These are phyloP conservation scores for Leucoptera coffeella DNA, from an alignment of 2,888 invertebrate species.

Conservation along the genomic window DNA sequence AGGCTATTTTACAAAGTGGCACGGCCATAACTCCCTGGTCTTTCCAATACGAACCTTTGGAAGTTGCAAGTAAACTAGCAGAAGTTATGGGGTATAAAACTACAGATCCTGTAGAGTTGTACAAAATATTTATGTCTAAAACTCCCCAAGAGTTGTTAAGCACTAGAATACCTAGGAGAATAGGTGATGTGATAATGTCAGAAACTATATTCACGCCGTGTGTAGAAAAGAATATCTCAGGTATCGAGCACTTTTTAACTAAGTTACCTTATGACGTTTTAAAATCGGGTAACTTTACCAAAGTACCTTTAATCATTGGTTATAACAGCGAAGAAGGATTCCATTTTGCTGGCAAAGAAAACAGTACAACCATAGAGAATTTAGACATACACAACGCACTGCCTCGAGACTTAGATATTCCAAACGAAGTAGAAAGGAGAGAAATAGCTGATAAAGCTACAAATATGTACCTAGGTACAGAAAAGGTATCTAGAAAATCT, in stretches of 20 bases:
- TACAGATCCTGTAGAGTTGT: constrained; percentile 19
- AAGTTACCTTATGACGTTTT: constrained; percentile 27
- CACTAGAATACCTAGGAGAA: constrained; percentile 22
- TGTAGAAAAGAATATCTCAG: constrained; percentile 17
- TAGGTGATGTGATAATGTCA: constrained; percentile 26
- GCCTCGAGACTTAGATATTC: constrained; percentile 25
- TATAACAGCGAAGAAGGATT: constrained; percentile 32
- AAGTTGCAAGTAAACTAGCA: constrained; percentile 20
- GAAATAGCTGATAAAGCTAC: constrained; percentile 16
- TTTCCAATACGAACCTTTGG: constrained; percentile 26
- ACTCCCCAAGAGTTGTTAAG: constrained; percentile 15
- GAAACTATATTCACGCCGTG: constrained; percentile 40
- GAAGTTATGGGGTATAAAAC: constrained; percentile 18
- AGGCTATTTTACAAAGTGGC: constrained; percentile 35
- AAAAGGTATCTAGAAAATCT: constrained; percentile 21
- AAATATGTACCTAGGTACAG: constrained; percentile 31
- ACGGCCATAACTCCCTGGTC: constrained; percentile 33
- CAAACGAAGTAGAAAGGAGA: constrained; percentile 14
- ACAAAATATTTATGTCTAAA: constrained; percentile 16
- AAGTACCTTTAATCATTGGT: constrained; percentile 31
- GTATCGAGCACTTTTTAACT: constrained; percentile 16
- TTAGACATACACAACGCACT: constrained; percentile 20
- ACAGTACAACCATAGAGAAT: constrained; percentile 21
- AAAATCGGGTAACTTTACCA: constrained; percentile 15
- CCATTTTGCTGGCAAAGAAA: constrained; percentile 35